Base-by-base conservation (phyloP, 2,797 vertebrate species). In the Hyperoplus lanceolatus region DNA sequence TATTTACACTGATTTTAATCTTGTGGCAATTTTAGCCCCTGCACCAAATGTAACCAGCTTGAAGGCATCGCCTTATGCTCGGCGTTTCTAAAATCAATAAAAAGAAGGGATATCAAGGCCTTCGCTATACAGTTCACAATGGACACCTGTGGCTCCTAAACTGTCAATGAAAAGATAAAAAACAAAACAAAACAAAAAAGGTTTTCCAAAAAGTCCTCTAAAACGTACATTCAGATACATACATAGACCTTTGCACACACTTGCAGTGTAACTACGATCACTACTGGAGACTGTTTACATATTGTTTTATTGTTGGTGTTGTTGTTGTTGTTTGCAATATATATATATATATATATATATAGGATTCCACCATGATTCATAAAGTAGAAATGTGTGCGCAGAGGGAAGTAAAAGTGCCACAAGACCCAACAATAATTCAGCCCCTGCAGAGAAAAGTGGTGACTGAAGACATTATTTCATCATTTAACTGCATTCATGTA, bases 1-100 rank as follows among this genome's bases (percentile, higher is more conserved):
- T 98, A 99, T 99, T 99, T 99, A 99, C 97, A 99, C 97, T 96
- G 97, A 97, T 97, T 98, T 97, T 97, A 97, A 99, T 98, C 98
- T 98, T 99, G 97, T 97, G 97, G 97, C 97, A 98, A 96, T 96
- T 97, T 96, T 95, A 97, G 96, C 96, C 97, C 96, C 96, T 97
- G 96, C 95, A 94, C 92, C 93, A 96, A 96, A 95, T 96, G 96
- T 96, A 96, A 96, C 96, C 96, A 96, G 95, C 96, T 96, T 90
- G 94, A 97, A 97, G 94, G 94, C 90, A 84, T 92, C 74, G 90
- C 93, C 93, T 91, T 88, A 88, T 83, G 91, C 92, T 92, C 73
- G 93, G 91, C 86, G 78, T 89, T 91, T 86, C 81, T 90, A 87
- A 92, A 91, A 92, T 92, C 84, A 90, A 90, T 85, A 89, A 93